A percentile compares a stretch with the other conserved stretches of the same genome.
These are phyloP conservation scores for Zelostemma sp. DNA, from an alignment of 1,140 invertebrate species.

Conservation along the genomic window DNA sequence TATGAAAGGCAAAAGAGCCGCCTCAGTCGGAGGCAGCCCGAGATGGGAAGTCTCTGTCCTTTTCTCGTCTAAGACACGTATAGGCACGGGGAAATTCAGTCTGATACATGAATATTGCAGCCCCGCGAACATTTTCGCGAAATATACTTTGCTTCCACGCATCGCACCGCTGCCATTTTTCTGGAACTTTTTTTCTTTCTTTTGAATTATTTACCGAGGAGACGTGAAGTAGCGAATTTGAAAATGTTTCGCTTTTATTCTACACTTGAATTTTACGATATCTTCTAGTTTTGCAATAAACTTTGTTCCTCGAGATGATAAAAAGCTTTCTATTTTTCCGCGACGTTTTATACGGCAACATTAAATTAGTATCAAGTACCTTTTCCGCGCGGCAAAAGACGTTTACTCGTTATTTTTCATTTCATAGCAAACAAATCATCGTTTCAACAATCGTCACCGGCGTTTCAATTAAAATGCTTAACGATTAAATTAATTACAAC, in stretches of 20 bases:
- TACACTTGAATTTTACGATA: background rate
- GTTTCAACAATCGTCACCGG: background rate
- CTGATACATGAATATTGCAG: conserved; percentile 41
- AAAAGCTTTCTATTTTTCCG: background rate
- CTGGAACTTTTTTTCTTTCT: too few species aligned
- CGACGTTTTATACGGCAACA: too few species aligned
- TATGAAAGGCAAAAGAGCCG: conserved; percentile 45
- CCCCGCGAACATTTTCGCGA: conserved; percentile 1
- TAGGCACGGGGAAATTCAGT: conserved; percentile 12
- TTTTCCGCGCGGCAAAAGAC: background rate
- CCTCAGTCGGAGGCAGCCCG: conserved; percentile 25
- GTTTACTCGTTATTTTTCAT: background rate
- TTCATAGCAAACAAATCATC: background rate
- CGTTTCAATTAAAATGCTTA: background rate
- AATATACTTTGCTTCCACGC: background rate
- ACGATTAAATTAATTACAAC: background rate
- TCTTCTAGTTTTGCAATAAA: background rate
- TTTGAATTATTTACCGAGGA: too few species aligned
- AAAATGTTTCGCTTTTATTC: too few species aligned
- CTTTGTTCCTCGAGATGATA: background rate
- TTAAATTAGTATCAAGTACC: background rate
- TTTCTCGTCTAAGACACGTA: conserved; percentile 31
- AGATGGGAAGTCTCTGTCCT: conserved; percentile 33
- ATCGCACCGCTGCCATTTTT: too few species aligned
- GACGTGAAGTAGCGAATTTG: too few species aligned